phyloP scores from a whole-genome alignment of 2,113 vertebrate species.

The Siniperca chuatsi region DNA sequence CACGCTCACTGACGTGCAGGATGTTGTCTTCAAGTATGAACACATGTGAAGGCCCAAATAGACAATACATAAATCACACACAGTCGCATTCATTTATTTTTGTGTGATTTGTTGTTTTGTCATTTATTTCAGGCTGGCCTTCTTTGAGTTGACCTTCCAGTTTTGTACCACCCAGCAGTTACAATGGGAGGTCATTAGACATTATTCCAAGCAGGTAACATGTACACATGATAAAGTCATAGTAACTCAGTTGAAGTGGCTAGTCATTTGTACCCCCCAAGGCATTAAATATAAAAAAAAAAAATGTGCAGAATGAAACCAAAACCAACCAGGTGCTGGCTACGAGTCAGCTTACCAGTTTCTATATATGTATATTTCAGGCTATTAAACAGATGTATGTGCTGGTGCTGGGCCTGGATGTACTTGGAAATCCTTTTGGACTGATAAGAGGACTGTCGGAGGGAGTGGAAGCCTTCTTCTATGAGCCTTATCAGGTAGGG shows the following conservation, averaged over 20 bases:
- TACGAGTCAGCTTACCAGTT: neutral
- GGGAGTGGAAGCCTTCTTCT: conserved; percentile 98
- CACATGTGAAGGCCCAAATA: neutral
- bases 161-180: conserved; percentile 93
- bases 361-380: conserved; percentile 77
- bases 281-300: neutral
- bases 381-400: conserved; percentile 99
- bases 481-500: conserved; percentile 96
- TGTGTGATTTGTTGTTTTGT: neutral
- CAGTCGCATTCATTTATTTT: neutral
- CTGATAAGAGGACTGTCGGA: conserved; percentile 96
- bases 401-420: conserved; percentile 96
- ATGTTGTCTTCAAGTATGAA: conserved; percentile 94
- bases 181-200: conserved; percentile 90
- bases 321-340: neutral
- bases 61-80: neutral
- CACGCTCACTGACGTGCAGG: conserved; percentile 94
- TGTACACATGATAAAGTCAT: neutral
- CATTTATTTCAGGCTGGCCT: conserved; percentile 87
- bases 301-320: neutral
- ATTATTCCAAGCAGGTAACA: conserved; percentile 96
- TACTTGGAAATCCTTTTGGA: conserved; percentile 98
- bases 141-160: conserved; percentile 92
- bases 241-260: neutral
- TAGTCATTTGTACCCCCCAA: neutral